Percentiles rank a stretch among this genome's conserved stretches.
These are phyloP conservation scores for Lagopus muta DNA, from an alignment of 2,113 vertebrate species.

Conservation along the genomic window DNA sequence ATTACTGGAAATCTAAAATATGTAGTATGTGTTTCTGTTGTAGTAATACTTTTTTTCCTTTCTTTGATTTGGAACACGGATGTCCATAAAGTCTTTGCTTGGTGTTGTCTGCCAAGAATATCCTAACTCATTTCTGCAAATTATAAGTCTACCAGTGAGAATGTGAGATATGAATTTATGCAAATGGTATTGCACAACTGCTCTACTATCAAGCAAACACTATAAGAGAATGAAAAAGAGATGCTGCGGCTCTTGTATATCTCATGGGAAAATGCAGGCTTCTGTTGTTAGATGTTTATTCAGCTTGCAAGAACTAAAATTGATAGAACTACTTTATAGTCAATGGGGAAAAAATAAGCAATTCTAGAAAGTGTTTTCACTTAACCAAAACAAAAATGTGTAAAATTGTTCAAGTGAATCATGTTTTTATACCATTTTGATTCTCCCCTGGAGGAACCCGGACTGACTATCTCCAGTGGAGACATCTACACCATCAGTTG, in stretches of 20 bases:
- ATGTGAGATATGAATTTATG: slow-evolving; percentile 27
- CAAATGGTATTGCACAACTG: not conserved
- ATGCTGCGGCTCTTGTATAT: not conserved
- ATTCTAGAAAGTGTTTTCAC: not conserved
- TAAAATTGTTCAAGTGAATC: not conserved
- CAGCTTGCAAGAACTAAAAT: not conserved
- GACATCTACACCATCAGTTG: not conserved
- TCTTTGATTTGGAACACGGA: not conserved
- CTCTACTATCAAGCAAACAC: not conserved
- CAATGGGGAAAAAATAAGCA: not conserved
- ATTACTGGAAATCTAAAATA: not conserved
- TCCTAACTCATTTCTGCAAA: not conserved
- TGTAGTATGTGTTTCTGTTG: not conserved
- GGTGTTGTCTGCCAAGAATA: not conserved
- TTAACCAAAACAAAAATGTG: not conserved
- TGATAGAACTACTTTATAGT: not conserved
- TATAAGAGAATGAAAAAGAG: not conserved
- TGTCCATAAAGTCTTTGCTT: not conserved
- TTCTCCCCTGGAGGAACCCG: not conserved
- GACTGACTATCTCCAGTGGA: not conserved
- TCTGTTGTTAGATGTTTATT: not conserved
- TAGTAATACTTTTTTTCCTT: not conserved
- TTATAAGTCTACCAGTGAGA: not conserved
- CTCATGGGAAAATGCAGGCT: not conserved
- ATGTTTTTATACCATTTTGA: not conserved